Percentiles rank a stretch among this genome's conserved stretches.
Conservation (phyloP, 1,140 invertebrate genomes). For the Drosophila micromelanica region DNA sequence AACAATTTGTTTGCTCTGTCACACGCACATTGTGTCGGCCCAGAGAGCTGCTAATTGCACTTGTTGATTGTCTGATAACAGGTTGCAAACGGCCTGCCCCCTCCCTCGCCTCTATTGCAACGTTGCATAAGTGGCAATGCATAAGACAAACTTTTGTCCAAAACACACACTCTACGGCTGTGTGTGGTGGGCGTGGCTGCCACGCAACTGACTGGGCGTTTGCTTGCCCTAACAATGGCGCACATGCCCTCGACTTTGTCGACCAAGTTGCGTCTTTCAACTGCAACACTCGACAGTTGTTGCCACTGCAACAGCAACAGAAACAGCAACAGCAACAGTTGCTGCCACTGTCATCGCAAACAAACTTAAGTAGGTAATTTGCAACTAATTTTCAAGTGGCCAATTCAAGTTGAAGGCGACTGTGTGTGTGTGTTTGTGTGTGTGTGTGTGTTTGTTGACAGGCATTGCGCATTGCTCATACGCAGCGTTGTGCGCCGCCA, state of each 20-base stretch:
- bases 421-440: conserved; percentile 21
- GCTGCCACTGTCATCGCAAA: conserved; percentile 52
- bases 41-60: conserved; percentile 76
- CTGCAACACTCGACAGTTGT: conserved; percentile 4
- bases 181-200: conserved; percentile 56
- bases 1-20: conserved; percentile 80
- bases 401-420: conserved; percentile 50
- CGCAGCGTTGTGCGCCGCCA: conserved; percentile 51
- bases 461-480: conserved; percentile 69
- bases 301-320: conserved; percentile 7
- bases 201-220: conserved; percentile 53
- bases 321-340: neutral
- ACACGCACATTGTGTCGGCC: conserved; percentile 69
- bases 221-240: conserved; percentile 44
- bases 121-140: conserved; percentile 70
- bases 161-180: conserved; percentile 22
- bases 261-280: conserved; percentile 24
- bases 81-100: conserved; percentile 44
- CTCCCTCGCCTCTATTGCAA: neutral
- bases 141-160: conserved; percentile 70
- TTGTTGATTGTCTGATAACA: conserved; percentile 78
- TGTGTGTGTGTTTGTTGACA: conserved; percentile 20
- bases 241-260: conserved; percentile 54
- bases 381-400: conserved; percentile 79
- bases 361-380: conserved; percentile 81